Conservation (phyloP, 1,140 invertebrate species). For the Bilobella aurantiaca region DNA sequence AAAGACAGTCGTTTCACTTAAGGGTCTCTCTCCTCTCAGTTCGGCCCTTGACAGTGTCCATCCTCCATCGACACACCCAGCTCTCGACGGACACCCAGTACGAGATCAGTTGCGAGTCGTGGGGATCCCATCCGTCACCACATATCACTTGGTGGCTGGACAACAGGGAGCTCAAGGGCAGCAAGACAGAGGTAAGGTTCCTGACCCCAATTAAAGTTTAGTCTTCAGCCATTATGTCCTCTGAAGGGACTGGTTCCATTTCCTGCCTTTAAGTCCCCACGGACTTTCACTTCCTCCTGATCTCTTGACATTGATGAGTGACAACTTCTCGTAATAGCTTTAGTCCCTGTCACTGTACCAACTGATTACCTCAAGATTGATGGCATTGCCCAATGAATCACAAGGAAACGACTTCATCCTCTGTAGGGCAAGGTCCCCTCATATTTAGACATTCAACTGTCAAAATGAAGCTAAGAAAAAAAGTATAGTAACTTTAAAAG, state of each 20-base stretch:
- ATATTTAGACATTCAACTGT: too few species aligned
- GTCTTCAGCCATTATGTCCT: neutral
- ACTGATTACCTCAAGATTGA: constrained; percentile 31
- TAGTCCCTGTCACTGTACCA: constrained; percentile 29
- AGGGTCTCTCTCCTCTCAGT: constrained; percentile 30
- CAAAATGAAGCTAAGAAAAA: too few species aligned
- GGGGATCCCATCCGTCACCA: constrained; percentile 32
- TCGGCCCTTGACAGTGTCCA: constrained; percentile 35
- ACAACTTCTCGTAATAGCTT: constrained; percentile 23
- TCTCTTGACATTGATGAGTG: constrained; percentile 27
- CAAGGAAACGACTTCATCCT: neutral
- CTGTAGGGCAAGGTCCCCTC: neutral
- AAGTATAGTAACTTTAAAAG: too few species aligned
- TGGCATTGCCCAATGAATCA: constrained; percentile 8
- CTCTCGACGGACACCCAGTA: constrained; percentile 32
- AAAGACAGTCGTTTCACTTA: too few species aligned
- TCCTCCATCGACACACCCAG: constrained; percentile 27
- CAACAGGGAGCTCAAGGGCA: constrained; percentile 26
- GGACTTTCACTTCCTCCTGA: neutral
- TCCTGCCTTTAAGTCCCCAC: neutral
- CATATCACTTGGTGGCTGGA: constrained; percentile 31
- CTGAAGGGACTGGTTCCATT: neutral
- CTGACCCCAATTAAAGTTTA: neutral
- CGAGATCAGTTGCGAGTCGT: constrained; percentile 34
- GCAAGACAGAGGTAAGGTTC: constrained; percentile 28